phyloP scores from a whole-genome alignment of 2,113 vertebrate species.

The Carollia perspicillata region DNA sequence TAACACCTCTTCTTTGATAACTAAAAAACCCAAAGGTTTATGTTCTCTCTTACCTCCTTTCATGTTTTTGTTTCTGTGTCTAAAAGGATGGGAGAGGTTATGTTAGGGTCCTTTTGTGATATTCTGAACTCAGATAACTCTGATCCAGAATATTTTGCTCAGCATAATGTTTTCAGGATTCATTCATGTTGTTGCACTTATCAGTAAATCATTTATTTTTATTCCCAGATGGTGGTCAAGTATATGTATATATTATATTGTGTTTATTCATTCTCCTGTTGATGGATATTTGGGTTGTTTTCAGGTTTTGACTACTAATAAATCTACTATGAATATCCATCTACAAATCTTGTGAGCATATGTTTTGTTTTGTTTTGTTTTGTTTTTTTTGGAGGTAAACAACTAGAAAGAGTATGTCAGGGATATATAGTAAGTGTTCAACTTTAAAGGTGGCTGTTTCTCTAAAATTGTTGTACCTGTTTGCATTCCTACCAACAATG shows the following conservation, averaged over 20 bases:
- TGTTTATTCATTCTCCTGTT: not conserved
- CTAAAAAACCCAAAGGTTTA: not conserved
- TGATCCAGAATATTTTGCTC: not conserved
- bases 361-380: no score
- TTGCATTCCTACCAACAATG: not conserved
- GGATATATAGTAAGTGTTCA: not conserved
- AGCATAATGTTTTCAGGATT: not conserved
- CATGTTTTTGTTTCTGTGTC: not conserved
- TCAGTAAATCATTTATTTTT: not conserved
- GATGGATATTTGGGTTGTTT: no score
- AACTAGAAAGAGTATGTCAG: not conserved
- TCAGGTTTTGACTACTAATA: not conserved
- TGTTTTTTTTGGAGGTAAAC: not conserved
- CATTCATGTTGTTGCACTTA: not conserved
- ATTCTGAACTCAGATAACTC: not conserved
- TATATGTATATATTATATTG: not conserved
- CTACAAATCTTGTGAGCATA: not conserved
- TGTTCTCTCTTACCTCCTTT: not conserved
- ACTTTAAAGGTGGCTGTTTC: not conserved
- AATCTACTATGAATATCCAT: not conserved
- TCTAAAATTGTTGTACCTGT: not conserved
- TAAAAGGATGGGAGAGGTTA: not conserved
- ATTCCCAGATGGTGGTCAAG: not conserved
- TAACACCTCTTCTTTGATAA: not conserved
- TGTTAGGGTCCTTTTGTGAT: not conserved